A percentile compares a stretch with the other conserved stretches of the same genome.
Conservation (phyloP, 2,888 invertebrate genomes). For the Diaprepes abbreviatus region DNA sequence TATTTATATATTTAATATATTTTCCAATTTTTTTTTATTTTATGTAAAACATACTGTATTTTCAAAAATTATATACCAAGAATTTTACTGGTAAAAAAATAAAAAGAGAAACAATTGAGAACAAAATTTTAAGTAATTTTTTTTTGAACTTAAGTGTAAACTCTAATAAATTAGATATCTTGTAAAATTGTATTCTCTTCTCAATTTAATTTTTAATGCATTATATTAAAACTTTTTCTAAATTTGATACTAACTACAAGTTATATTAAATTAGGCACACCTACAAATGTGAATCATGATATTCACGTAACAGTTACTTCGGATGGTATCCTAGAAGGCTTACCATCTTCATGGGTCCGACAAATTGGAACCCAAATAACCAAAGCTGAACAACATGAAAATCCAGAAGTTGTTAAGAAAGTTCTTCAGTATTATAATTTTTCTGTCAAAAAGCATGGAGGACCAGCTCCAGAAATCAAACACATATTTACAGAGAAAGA, state of each 20-base stretch:
- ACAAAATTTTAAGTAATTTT: neutral
- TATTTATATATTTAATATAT: too few relatives aligned
- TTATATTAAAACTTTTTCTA: too few relatives aligned
- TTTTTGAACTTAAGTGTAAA: too few relatives aligned
- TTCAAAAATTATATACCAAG: too few relatives aligned
- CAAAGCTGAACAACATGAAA: conserved; percentile 87
- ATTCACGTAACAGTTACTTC: conserved; percentile 90
- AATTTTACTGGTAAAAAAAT: too few relatives aligned
- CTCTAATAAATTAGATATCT: too few relatives aligned
- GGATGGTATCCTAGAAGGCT: conserved; percentile 87
- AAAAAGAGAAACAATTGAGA: too few relatives aligned
- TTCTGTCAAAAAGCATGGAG: conserved; percentile 85
- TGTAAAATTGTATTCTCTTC: too few relatives aligned
- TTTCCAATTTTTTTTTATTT: too few relatives aligned
- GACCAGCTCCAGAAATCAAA: conserved; percentile 79
- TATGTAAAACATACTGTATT: too few relatives aligned
- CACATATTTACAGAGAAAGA: conserved; percentile 85
- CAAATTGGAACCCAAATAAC: conserved; percentile 87
- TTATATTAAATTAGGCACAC: conserved; percentile 66
- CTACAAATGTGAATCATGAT: conserved; percentile 87
- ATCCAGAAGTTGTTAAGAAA: conserved; percentile 91
- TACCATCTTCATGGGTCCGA: conserved; percentile 87
- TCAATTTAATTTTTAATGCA: neutral
- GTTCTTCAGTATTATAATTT: conserved; percentile 93
- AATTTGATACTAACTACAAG: neutral